Percentiles rank a stretch among this genome's conserved stretches.
Conservation (phyloP, 92 coral and sea anemone genomes). For the Muricea muricata region DNA sequence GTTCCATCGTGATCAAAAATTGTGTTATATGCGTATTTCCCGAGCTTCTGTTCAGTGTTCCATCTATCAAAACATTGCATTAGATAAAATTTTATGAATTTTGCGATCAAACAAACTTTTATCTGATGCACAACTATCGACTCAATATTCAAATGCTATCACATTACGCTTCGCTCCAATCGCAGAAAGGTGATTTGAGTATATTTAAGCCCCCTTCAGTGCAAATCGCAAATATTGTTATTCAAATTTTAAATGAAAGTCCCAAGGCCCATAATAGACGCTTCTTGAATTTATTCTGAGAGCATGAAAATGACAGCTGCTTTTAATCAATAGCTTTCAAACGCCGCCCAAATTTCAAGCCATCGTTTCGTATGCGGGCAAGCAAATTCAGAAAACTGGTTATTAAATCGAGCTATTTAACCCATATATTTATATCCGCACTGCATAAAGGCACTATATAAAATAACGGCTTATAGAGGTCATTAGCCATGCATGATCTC, state of each 20-base stretch:
- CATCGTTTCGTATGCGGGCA: no score
- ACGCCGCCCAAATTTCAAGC: no score
- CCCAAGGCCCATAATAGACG: no score
- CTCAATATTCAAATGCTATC: not conserved
- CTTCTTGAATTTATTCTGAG: no score
- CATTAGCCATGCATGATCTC: no score
- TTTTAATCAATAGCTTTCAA: no score
- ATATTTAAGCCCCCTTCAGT: not conserved
- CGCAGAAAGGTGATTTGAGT: not conserved
- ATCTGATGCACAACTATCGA: not conserved
- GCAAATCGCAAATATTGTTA: not conserved
- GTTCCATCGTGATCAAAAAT: not conserved
- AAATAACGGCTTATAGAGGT: no score
- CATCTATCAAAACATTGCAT: not conserved
- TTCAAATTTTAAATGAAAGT: not conserved
- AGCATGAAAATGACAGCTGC: no score
- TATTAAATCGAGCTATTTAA: no score
- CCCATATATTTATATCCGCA: no score
- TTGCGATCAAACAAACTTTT: not conserved
- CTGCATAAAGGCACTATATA: no score
- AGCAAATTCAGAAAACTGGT: no score
- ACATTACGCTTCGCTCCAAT: not conserved
- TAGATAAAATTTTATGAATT: not conserved
- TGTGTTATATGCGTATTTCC: not conserved
- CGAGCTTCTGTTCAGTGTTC: not conserved